These are phyloP conservation scores for Lithobates sylvaticus DNA, from an alignment of 2,797 vertebrate genomes.

Conservation along the genomic window DNA sequence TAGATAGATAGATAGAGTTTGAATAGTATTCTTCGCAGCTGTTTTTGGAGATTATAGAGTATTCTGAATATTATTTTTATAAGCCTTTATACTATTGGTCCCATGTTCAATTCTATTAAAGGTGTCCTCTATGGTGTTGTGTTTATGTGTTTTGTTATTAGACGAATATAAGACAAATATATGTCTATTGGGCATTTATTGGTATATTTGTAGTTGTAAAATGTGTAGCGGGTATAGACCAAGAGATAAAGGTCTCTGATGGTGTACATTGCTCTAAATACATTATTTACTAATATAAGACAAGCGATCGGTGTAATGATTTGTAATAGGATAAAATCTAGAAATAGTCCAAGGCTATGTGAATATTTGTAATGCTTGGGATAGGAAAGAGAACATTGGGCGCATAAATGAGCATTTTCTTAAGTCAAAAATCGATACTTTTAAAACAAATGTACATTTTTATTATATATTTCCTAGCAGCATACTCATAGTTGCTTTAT, in stretches of 20 bases:
- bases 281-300: neutral
- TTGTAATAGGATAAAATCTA: no score
- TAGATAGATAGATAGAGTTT: conserved; percentile 20
- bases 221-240: neutral
- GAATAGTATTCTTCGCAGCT: neutral
- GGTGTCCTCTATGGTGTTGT: neutral
- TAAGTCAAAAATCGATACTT: neutral
- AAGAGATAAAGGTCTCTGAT: neutral
- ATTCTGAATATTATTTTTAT: neutral
- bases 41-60: neutral
- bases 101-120: neutral
- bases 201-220: neutral
- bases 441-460: neutral
- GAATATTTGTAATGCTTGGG: no score
- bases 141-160: neutral
- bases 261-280: neutral
- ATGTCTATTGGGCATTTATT: neutral
- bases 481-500: neutral
- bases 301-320: neutral
- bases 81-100: no score
- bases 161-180: neutral
- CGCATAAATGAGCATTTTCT: neutral
- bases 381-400: neutral
- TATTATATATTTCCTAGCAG: neutral
- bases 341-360: no score